phyloP scores from a whole-genome alignment of 2,113 vertebrate species.

The Ptilorrhoa leucosticta region DNA sequence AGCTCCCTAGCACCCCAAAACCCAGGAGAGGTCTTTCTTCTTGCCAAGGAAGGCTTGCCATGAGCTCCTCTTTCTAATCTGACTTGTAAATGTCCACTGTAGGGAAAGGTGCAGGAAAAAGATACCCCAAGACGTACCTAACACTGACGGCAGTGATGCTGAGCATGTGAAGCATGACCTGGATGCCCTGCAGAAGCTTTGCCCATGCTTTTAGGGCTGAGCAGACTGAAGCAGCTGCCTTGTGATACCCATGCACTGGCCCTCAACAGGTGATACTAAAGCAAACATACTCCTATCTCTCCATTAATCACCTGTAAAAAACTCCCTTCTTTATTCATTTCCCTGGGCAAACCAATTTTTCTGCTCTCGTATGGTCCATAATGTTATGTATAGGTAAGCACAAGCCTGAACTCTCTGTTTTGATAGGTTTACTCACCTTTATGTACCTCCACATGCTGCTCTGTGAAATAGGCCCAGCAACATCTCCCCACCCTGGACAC shows the following conservation, averaged over 20 bases:
- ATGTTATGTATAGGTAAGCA: not conserved
- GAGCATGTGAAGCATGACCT: not conserved
- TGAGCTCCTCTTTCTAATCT: not conserved
- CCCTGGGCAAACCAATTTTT: not conserved
- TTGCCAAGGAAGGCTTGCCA: not conserved
- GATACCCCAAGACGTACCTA: not conserved
- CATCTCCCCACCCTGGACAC: not conserved
- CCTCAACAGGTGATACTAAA: fast-evolving
- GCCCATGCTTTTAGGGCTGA: not conserved
- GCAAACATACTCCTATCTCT: not conserved
- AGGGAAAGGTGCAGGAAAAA: not conserved
- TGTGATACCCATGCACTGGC: not conserved
- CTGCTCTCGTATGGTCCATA: not conserved
- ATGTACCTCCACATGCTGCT: not conserved
- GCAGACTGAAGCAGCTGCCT: not conserved
- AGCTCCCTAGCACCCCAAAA: not conserved
- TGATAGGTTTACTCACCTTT: not conserved
- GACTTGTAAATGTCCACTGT: not conserved
- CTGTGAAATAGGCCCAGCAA: not conserved
- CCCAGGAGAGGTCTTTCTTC: not conserved
- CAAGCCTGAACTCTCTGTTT: not conserved
- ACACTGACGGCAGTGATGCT: not conserved
- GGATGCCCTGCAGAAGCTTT: not conserved
- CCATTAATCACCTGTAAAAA: not conserved
- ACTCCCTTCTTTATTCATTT: not conserved